Percentiles rank a stretch among this genome's conserved stretches.
Evolutionary conservation across 1,140 invertebrate species (phyloP).

Genomic region (Rhagoletis zephyria): DNA sequence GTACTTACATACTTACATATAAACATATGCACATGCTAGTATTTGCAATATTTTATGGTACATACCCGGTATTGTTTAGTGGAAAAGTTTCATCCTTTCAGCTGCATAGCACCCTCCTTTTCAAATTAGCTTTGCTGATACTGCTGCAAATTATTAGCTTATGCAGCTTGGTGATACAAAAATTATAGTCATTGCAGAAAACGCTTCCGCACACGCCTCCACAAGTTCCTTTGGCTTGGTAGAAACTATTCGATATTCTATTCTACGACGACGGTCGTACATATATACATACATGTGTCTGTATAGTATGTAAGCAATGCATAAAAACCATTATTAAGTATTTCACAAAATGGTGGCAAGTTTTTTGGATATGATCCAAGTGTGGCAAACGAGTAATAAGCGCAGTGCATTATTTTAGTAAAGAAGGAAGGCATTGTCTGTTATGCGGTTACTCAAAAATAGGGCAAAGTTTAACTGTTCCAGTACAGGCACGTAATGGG

Average conservation of each 20-base stretch:
- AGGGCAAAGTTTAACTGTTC: no score
- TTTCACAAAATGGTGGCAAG: conserved; percentile 10
- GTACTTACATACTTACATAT: background rate
- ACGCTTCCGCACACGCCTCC: background rate
- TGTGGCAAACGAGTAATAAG: background rate
- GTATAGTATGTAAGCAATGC: no score
- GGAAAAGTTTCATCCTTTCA: background rate
- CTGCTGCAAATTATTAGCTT: background rate
- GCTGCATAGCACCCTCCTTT: background rate
- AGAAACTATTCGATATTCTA: background rate
- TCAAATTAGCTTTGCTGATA: background rate
- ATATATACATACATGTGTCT: background rate
- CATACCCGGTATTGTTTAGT: no score
- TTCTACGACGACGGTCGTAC: background rate
- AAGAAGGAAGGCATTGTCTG: no score
- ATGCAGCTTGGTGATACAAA: background rate
- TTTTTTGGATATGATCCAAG: background rate
- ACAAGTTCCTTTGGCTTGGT: background rate
- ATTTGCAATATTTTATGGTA: no score
- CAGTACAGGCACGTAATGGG: no score
- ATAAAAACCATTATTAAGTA: background rate
- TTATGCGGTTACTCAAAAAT: no score
- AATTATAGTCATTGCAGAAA: no score
- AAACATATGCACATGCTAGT: background rate
- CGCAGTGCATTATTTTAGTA: background rate